Base-by-base conservation (phyloP, 2,888 invertebrate genomes). In the Andrena marginata region DNA sequence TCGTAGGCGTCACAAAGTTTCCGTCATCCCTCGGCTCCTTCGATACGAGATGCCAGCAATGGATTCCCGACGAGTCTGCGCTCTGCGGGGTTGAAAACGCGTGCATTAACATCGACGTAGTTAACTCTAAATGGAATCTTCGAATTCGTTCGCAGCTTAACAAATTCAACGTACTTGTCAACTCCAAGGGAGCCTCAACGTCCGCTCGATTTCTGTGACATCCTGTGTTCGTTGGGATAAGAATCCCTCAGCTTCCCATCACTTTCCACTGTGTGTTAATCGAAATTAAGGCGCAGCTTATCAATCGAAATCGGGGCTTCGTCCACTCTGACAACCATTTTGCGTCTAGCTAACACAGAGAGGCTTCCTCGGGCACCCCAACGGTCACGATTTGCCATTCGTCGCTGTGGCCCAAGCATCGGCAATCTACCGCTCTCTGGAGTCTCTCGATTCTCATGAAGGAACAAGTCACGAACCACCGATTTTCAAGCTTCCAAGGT, bases 1-100 rank as follows among this genome's bases (percentile, higher is more conserved):
- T 42, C 48, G 5, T 6, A 49, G 49, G 62, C 51, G 54, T 60
- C 23, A n/a, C 48, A 64, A 74, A 59, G n/a, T 42, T 77, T 60
- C 71, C 68, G 71, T 71, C 82, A 69, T 68, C 72, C 64, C 23
- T 64, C n/a, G 26, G 42, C 54, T 48, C 10, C 48, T 49, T n/a
- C 29, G 51, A 42, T 20, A 23, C 56, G 20, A 73, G 79, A 74
- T 70, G 73, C 63, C 64, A 77, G 75, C 67, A 69, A 82, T 81
- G 83, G 72, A 68, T 77, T 59, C 77, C 60, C n/a, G 33, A 5
- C 63, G 84, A 84, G 78, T 70, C 71, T 82, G 84, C 84, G 84
- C 83, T 68, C 51, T 82, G 59, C 42, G 31, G 78, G 84, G 76
- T 75, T 65, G 84, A 76, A 78, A 82, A 63, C 59, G n/a, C 73